phyloP scores from a whole-genome alignment of 2,888 invertebrate species.

The Lapara coniferarum region DNA sequence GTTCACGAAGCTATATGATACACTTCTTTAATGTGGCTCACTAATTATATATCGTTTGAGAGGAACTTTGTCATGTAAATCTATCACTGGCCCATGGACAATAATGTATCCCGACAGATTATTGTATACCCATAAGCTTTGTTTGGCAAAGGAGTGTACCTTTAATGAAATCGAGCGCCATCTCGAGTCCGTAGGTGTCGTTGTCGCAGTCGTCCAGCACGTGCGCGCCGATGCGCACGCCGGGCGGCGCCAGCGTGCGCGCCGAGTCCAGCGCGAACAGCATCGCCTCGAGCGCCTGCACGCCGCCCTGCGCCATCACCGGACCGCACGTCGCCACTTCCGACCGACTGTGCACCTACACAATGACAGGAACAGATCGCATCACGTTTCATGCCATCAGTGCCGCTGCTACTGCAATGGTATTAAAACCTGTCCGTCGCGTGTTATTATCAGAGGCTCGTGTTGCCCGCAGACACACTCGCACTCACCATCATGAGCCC shows the following conservation, averaged over 20 bases:
- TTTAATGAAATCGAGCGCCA: slow-evolving; percentile 96
- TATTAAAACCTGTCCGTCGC: too few relatives aligned
- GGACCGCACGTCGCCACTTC: slow-evolving; percentile 92
- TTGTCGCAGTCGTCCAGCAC: slow-evolving; percentile 96
- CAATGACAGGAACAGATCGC: background rate
- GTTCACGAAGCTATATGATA: too few relatives aligned
- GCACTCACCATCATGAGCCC: slow-evolving; percentile 92
- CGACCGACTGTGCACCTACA: slow-evolving; percentile 89
- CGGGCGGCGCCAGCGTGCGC: slow-evolving; percentile 85
- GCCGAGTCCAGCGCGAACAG: slow-evolving; percentile 92
- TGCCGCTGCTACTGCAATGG: too few relatives aligned
- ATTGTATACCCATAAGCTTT: background rate
- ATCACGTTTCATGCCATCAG: too few relatives aligned
- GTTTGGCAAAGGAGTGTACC: slow-evolving; percentile 67
- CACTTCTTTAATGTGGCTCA: too few relatives aligned
- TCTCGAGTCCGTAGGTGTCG: slow-evolving; percentile 95
- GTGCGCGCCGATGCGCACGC: slow-evolving; percentile 91
- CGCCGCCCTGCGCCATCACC: slow-evolving; percentile 94
- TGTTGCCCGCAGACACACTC: background rate
- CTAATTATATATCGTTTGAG: too few relatives aligned
- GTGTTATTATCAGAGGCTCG: too few relatives aligned
- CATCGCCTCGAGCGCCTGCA: slow-evolving; percentile 94
- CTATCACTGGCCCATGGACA: too few relatives aligned
- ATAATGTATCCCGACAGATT: background rate
- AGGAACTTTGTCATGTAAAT: too few relatives aligned